Evolutionary conservation across 2,888 invertebrate genomes (phyloP), one percentile per base, ranked within the genome.

Genomic region (Conchocele bisecta): DNA sequence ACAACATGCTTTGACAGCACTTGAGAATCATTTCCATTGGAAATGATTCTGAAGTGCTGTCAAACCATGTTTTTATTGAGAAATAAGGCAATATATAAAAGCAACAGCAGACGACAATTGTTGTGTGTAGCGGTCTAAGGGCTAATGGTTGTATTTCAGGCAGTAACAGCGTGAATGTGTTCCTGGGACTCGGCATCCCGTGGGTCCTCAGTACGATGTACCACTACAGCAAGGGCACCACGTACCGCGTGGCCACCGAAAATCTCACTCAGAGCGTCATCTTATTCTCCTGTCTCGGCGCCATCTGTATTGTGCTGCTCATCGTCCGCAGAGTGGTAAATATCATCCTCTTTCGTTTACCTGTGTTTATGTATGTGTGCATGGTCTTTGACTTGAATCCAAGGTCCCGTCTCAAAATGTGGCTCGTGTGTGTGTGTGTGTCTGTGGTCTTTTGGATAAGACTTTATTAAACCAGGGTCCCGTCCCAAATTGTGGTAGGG

Each of bases 161-260:
- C 13, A 89, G 89, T 74, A 90, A 90, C 83, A 88, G 89, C 75
- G 89, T 90, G 46, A 90, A 89, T 76, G 89, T 90, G 61, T 90
- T 90, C 75, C 86, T 89, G 39, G 90, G 90, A 20, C 84, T 90
- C 33, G 90, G 90, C 26, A 74, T 90, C 53, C 90, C 89, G 7
- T 90, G 90, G 90, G 87, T 88, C n/a, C 75, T 90, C 50, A 84
- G 83, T 46, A 81, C 88, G 1, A 83, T 86, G 78, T 89, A 90
- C 64, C 79, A 79, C 24, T 39, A 80, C 20, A 75, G 79, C 7
- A 80, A 70, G 39, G 84, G 83, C 28, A 78, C 75, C 17, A 56
- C 64, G 24, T 88, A 77, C 71, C 72, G 65, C 33, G 88, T 90
- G 11, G 64, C 79, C 11, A 81, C 85, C 2, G 81, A 80, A 48